Base-by-base conservation (phyloP, 2,888 invertebrate species). In the Mythimna vitellina region DNA sequence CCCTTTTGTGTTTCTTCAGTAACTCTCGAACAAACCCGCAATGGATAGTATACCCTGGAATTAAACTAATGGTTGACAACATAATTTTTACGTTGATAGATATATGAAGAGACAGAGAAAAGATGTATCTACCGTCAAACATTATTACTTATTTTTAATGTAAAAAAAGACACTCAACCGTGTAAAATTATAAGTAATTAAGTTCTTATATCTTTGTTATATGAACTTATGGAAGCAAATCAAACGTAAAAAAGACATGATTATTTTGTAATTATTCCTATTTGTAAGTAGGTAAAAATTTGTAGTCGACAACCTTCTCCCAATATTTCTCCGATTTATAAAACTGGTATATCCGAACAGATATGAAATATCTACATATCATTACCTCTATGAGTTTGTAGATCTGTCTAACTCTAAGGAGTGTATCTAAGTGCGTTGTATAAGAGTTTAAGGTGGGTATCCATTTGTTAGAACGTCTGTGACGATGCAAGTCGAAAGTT, bases 321-420 rank as follows among this genome's bases (percentile, higher is more conserved):
- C 25, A 77, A 69, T 60, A 51, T 58, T 58, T 53, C 25, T 51
- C 29, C n/a, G 14, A 70, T 58, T 54, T 70, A 17, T 72, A 58
- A 68, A 64, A 51, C 67, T 76, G 49, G n/a, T 67, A 38, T 53
- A 78, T 32, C 73, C 70, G 72, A 76, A 80, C 69, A 76, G 60
- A 73, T 71, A 79, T 76, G 70, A 78, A 66, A 74, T 81, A 80
- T 86, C 79, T 79, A 88, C 88, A 88, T 87, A 88, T 88, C 88
- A 87, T 79, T 87, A 86, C 65, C 65, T 70, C 53, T 84, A 81
- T 80, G 69, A 62, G 66, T 77, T 76, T 73, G 69, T 82, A 80
- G 82, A 82, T 64, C 58, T 54, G 62, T 70, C n/a, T 76, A 62
- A 70, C 29, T 56, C 3, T 77, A 75, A 64, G 71, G 57, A 74